Evolutionary conservation across 2,797 vertebrate species (phyloP).

Genomic region (Eleutherodactylus coqui): DNA sequence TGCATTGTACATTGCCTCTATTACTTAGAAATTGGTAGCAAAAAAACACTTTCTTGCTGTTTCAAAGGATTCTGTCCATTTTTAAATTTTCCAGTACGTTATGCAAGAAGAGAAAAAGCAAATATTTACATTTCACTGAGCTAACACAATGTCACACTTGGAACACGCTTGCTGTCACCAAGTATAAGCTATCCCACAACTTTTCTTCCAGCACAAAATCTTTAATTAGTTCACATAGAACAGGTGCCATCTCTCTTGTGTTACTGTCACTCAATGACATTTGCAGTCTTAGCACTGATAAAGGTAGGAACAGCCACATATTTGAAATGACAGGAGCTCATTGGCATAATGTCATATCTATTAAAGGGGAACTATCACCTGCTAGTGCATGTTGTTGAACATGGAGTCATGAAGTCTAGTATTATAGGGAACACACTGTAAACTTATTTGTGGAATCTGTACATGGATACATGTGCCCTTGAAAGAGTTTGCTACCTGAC

Average conservation of each 20-base stretch:
- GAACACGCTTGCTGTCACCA: conserved; percentile 16
- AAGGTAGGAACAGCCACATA: conserved; percentile 53
- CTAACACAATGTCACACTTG: conserved; percentile 33
- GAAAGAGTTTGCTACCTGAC: background rate
- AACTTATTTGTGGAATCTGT: background rate
- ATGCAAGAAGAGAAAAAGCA: background rate
- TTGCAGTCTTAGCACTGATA: conserved; percentile 47
- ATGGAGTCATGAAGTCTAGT: conserved; percentile 14
- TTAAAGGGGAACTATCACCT: conserved; percentile 32
- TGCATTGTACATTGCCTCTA: background rate
- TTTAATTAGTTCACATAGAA: conserved; percentile 62
- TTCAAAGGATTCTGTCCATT: background rate
- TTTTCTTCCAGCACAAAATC: conserved; percentile 59
- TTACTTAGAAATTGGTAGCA: background rate
- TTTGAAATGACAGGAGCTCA: conserved; percentile 31
- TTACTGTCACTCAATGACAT: conserved; percentile 62
- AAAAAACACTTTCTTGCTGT: too few relatives aligned
- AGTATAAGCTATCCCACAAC: conserved; percentile 23
- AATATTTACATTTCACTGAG: conserved; percentile 40
- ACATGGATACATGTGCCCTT: background rate
- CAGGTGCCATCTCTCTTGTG: conserved; percentile 60
- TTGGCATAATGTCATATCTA: conserved; percentile 33
- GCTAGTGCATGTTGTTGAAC: conserved; percentile 10
- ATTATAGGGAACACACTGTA: background rate
- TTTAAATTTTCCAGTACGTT: background rate